These are phyloP conservation scores for Torymus texanus DNA, from an alignment of 2,888 invertebrate species.

Conservation along the genomic window DNA sequence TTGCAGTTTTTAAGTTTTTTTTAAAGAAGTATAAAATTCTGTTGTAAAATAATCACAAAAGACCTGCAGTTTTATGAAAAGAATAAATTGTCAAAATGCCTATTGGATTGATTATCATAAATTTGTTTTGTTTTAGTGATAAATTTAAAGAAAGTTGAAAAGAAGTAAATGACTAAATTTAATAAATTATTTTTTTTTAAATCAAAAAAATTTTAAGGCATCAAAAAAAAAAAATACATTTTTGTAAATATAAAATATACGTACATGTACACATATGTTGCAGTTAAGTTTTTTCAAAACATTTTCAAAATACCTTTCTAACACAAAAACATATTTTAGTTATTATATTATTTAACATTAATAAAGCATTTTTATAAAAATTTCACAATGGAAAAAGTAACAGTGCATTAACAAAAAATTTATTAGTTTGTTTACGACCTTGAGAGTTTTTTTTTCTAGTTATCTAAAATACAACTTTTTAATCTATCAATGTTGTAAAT, in stretches of 20 bases:
- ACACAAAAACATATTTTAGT: slow-evolving; percentile 1
- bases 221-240: slow-evolving; percentile 7
- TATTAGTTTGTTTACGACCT: slow-evolving; percentile 4
- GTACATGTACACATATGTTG: slow-evolving; percentile 20
- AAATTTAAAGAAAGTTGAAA: slow-evolving; percentile 16
- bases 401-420: slow-evolving; percentile 22
- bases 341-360: slow-evolving; percentile 7
- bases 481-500: too few species aligned
- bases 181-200: slow-evolving; percentile 41
- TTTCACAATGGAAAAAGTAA: slow-evolving; percentile 5
- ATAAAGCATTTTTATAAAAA: slow-evolving; percentile 9
- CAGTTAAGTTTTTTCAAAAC: slow-evolving; percentile 16
- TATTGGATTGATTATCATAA: slow-evolving; percentile 9
- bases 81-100: slow-evolving; percentile 15
- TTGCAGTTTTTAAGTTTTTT: slow-evolving; percentile 50
- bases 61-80: slow-evolving; percentile 32
- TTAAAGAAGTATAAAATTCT: slow-evolving; percentile 23
- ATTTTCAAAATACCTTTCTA: neutral
- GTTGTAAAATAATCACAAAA: slow-evolving; percentile 33
- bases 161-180: slow-evolving; percentile 11
- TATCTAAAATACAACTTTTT: too few species aligned
- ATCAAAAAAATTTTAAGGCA: slow-evolving; percentile 27
- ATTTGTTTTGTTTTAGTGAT: slow-evolving; percentile 28
- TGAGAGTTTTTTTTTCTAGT: neutral
- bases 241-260: slow-evolving; percentile 17